Base-by-base conservation (phyloP, 30 jellyfish, hydroid and myxozoan genomes). In the Pelagia noctiluca region DNA sequence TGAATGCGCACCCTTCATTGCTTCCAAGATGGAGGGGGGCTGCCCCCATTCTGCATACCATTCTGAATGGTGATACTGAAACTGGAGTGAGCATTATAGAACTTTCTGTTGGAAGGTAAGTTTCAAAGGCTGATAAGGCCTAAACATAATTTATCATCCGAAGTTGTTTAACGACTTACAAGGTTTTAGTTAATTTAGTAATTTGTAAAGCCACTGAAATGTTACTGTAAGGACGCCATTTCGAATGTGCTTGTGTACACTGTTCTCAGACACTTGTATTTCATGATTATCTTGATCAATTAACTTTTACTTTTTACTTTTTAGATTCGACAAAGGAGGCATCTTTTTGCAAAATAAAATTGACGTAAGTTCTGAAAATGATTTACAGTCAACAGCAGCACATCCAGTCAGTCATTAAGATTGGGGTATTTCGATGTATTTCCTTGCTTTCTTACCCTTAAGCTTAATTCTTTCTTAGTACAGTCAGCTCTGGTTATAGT, bases 11-110 rank as follows among this genome's bases (percentile, higher is more conserved):
- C 52, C 97, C 99, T 26, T 96, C 99, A 28, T 37, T 89, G 60
- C 92, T 96, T 12, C 99, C 99, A 57, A 67, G 92, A 77, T 96
- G 97, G 97, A 80, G 98, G 33, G 99, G 99, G 3, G 89, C 99
- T 5, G 96, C 98, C 12, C 99, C 99, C 13, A 75, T 90, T 23
- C 54, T 76, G 34, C 97, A 87, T 49, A 88, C 99, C 25, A 71
- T 96, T 22, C 64, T 90, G 30, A 78, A 82, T 79, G 97, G 97
- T 13, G 98, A 90, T 65, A 12, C n/a, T 35, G 38, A 28, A 37
- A 86, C 99, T 18, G 99, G 99, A 38, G 89, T 96, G 3, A 76
- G 97, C 3, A 81, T 96, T 7, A 90, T 89, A 30, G 97, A 87
- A 23, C 34, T 96, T 33, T 96, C 99, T 3, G 60, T 75, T 7